These are phyloP conservation scores for Oreochromis grahami DNA, from an alignment of 2,797 vertebrate genomes.

Conservation along the genomic window DNA sequence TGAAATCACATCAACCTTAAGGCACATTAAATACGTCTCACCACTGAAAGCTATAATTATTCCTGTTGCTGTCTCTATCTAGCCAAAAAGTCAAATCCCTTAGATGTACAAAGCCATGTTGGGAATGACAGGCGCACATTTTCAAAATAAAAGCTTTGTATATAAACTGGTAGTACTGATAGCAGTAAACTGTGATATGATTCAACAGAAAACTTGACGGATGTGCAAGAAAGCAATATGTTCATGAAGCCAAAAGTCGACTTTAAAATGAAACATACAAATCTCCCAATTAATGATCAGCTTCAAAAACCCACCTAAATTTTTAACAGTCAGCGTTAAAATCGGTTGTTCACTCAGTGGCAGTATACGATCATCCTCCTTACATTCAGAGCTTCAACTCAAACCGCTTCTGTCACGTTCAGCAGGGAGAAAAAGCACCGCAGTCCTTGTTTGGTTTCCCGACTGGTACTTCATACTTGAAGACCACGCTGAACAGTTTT, in stretches of 20 bases:
- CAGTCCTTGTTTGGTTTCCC: slow-evolving; percentile 47
- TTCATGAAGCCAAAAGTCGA: neutral
- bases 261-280: neutral
- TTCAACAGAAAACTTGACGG: neutral
- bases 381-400: slow-evolving; percentile 38
- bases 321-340: slow-evolving; percentile 12
- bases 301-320: neutral
- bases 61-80: neutral
- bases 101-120: neutral
- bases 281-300: neutral
- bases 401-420: neutral
- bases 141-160: neutral
- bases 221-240: neutral
- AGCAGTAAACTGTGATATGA: neutral
- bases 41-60: slow-evolving; percentile 13
- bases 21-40: slow-evolving; percentile 58
- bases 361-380: slow-evolving; percentile 10
- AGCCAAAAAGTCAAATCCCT: neutral
- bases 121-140: neutral
- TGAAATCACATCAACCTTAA: slow-evolving; percentile 43
- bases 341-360: slow-evolving; percentile 10
- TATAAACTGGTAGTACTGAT: neutral
- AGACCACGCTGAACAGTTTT: slow-evolving; percentile 96
- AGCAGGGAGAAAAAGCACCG: slow-evolving; percentile 11
- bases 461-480: slow-evolving; percentile 91